phyloP scores from a whole-genome alignment of 2,888 invertebrate genomes.

The Eucriotettix oculatus region DNA sequence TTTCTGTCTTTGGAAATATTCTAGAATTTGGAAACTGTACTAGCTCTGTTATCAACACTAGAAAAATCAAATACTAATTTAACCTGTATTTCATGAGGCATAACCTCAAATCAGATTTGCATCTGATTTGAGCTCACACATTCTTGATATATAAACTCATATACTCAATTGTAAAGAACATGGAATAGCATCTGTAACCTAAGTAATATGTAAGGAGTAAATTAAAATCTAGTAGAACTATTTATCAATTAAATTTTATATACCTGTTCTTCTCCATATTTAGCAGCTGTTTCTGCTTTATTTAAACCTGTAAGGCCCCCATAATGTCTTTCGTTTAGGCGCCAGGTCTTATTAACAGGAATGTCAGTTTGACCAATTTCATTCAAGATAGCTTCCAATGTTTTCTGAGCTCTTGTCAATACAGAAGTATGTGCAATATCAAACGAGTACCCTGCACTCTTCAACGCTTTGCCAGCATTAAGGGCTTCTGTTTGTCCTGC shows the following conservation, averaged over 20 bases:
- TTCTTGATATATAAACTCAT: too few relatives aligned
- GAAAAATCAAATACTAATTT: too few relatives aligned
- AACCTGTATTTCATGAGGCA: too few relatives aligned
- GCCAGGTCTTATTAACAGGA: slow-evolving; percentile 58
- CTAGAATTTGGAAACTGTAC: too few relatives aligned
- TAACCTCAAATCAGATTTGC: too few relatives aligned
- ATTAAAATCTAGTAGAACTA: too few relatives aligned
- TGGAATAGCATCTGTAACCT: too few relatives aligned
- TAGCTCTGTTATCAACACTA: too few relatives aligned
- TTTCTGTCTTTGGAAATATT: too few relatives aligned
- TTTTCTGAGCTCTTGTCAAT: slow-evolving; percentile 58
- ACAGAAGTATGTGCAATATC: slow-evolving; percentile 70
- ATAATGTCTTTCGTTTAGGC: slow-evolving; percentile 75
- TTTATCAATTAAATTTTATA: background rate
- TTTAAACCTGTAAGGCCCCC: slow-evolving; percentile 73
- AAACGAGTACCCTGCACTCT: slow-evolving; percentile 50
- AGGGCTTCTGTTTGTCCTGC: slow-evolving; percentile 49
- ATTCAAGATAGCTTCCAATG: slow-evolving; percentile 47
- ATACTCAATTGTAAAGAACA: too few relatives aligned
- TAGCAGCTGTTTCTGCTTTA: slow-evolving; percentile 68
- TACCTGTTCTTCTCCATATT: slow-evolving; percentile 71
- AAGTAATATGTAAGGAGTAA: too few relatives aligned
- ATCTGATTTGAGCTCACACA: too few relatives aligned
- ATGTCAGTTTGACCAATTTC: slow-evolving; percentile 43
- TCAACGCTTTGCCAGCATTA: slow-evolving; percentile 55